phyloP scores from a whole-genome alignment of 2,888 invertebrate species.

The Drosophila incognita region DNA sequence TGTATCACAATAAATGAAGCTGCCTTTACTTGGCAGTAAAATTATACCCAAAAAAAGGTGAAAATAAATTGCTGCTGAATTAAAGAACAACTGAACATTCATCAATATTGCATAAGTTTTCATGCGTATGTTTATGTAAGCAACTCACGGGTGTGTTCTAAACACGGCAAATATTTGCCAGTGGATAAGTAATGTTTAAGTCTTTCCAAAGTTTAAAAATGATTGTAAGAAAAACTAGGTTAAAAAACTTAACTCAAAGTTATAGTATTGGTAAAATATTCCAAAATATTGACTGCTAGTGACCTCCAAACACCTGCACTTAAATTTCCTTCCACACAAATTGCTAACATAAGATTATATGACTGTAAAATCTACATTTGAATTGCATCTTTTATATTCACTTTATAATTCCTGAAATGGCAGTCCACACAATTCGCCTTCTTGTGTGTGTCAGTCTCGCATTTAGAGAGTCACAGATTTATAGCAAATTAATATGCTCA shows the following conservation, averaged over 20 bases:
- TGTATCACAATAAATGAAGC: conserved; percentile 1
- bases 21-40: neutral
- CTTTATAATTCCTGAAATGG: conserved; percentile 41
- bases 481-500: conserved; percentile 79
- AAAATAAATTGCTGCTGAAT: neutral
- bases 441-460: neutral
- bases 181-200: too few species aligned
- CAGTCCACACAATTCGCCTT: conserved; percentile 19
- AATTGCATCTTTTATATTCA: conserved; percentile 60
- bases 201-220: too few species aligned
- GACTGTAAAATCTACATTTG: conserved; percentile 18
- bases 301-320: neutral
- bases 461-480: conserved; percentile 62
- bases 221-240: too few species aligned
- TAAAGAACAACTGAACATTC: neutral
- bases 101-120: neutral
- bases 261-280: neutral
- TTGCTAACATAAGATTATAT: neutral
- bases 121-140: neutral
- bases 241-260: neutral
- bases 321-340: neutral
- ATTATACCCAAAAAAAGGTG: neutral
- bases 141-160: neutral
- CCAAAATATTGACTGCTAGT: neutral
- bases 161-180: neutral